Evolutionary conservation across 2,113 vertebrate species (phyloP).

Genomic region (Semnornis frantzii): DNA sequence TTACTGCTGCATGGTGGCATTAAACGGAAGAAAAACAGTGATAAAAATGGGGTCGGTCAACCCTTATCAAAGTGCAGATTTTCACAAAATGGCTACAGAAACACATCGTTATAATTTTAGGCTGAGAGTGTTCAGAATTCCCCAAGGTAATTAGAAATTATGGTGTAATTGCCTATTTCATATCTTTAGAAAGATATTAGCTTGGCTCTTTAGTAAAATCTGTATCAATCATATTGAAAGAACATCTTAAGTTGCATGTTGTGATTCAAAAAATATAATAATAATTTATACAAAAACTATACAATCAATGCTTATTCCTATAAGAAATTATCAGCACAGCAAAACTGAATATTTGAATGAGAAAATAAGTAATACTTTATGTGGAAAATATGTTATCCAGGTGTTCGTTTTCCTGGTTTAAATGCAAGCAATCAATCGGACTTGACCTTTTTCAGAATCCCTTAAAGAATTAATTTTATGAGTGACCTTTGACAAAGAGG

Average conservation of each 20-base stretch:
- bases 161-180: not conserved
- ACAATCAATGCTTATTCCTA: not conserved
- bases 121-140: not conserved
- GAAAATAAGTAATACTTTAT: not conserved
- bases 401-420: not conserved
- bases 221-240: not conserved
- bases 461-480: not conserved
- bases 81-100: not conserved
- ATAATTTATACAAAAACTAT: not conserved
- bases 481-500: not conserved
- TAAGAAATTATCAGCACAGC: not conserved
- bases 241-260: not conserved
- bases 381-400: not conserved
- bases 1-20: not conserved
- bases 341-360: not conserved
- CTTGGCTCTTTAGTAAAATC: not conserved
- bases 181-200: conserved; percentile 21
- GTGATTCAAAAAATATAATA: not conserved
- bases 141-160: conserved; percentile 39
- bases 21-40: not conserved
- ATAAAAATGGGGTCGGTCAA: not conserved
- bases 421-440: not conserved
- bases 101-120: not conserved
- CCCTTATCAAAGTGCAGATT: not conserved
- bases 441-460: not conserved